Conservation (phyloP, 2,113 vertebrate species). For the Corythoichthys haematopterus region DNA sequence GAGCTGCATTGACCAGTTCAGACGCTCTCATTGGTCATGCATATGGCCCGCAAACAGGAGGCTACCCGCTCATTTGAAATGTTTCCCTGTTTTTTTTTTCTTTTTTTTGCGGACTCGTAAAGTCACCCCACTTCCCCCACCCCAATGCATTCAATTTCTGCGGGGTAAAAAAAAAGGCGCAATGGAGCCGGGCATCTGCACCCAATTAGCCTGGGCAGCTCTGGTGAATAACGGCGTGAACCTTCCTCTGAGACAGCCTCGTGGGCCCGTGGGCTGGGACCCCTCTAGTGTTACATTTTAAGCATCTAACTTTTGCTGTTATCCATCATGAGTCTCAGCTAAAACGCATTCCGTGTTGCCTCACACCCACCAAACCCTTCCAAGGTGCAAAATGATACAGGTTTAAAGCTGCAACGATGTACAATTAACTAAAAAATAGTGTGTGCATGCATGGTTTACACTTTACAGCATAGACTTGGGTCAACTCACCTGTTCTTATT, state of each 20-base stretch:
- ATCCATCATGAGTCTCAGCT: slow-evolving; percentile 63
- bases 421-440: not conserved
- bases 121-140: slow-evolving; percentile 34
- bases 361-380: not conserved
- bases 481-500: slow-evolving; percentile 66
- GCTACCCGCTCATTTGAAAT: not conserved
- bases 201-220: slow-evolving; percentile 73
- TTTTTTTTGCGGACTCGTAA: slow-evolving; percentile 58
- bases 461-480: not conserved
- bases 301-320: slow-evolving; percentile 67
- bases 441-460: not conserved
- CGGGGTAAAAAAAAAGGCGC: slow-evolving; percentile 58
- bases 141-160: slow-evolving; percentile 72
- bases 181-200: slow-evolving; percentile 72
- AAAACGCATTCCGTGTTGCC: slow-evolving; percentile 20
- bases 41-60: not conserved
- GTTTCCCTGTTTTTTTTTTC: not conserved
- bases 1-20: not conserved
- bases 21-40: not conserved
- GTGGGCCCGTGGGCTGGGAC: slow-evolving; percentile 67
- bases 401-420: not conserved
- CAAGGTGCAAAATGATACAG: not conserved
- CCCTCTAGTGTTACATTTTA: slow-evolving; percentile 76
- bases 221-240: slow-evolving; percentile 71
- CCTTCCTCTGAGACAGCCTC: slow-evolving; percentile 70